Conservation (phyloP, 2,888 invertebrate genomes). For the Diloba caeruleocephala region DNA sequence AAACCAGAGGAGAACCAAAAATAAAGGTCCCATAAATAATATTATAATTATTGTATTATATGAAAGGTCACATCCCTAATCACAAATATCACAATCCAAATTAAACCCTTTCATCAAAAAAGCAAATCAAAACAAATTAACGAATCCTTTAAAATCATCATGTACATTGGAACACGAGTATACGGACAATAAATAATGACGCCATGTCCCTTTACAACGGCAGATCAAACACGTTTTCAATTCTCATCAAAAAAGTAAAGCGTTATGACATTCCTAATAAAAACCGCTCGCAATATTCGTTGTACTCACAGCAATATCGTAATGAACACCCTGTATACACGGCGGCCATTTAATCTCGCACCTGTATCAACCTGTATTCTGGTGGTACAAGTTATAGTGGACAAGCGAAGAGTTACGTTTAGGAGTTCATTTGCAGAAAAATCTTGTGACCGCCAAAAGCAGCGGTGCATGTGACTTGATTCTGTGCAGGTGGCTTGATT, state of each 20-base stretch:
- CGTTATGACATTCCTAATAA: constrained; percentile 86
- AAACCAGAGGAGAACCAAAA: too few species aligned
- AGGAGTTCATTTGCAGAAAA: background rate
- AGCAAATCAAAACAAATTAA: constrained; percentile 49
- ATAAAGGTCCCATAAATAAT: too few species aligned
- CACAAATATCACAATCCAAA: constrained; percentile 38
- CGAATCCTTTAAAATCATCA: constrained; percentile 51
- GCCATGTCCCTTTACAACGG: constrained; percentile 59
- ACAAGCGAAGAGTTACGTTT: constrained; percentile 33
- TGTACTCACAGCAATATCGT: constrained; percentile 86
- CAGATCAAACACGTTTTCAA: constrained; percentile 86
- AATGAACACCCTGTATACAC: constrained; percentile 88
- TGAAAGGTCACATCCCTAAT: constrained; percentile 7
- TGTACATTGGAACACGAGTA: constrained; percentile 40
- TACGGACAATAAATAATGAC: constrained; percentile 71
- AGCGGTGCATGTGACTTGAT: too few species aligned
- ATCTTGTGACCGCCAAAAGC: background rate
- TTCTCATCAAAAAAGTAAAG: constrained; percentile 86
- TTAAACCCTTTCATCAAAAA: constrained; percentile 46
- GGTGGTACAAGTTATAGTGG: constrained; percentile 46
- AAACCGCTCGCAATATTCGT: constrained; percentile 83
- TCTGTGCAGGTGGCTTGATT: too few species aligned
- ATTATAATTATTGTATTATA: too few species aligned
- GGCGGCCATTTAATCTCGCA: constrained; percentile 88
- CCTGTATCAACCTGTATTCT: constrained; percentile 83